Evolutionary conservation across 2,797 vertebrate genomes (phyloP), one percentile per base, ranked within the genome.

Genomic region (Acridotheres tristis): DNA sequence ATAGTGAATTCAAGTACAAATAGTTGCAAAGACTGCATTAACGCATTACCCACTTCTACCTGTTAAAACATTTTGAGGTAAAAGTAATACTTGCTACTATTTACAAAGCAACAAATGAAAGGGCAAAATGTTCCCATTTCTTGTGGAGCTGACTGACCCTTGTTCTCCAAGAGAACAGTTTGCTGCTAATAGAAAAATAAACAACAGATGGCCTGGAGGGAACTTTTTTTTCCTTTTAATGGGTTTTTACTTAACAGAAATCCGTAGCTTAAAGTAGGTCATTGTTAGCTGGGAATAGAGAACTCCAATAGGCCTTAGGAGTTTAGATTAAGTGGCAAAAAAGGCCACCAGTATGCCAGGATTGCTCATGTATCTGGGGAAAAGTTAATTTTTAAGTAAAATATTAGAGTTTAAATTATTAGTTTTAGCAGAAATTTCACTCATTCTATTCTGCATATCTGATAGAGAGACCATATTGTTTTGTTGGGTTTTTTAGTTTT

Each of bases 121-220:
- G 82, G 82, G 62, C 89, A 93, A 51, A 91, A 84, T 48, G 29
- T 78, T 83, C 81, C n/a, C 51, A 42, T 95, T 93, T 94, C 66
- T 85, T 75, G 55, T 40, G 82, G 65, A 96, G 87, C 58, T 62
- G 54, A 36, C 86, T 94, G 87, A 83, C 89, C 82, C 85, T 89
- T 89, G 51, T 45, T 92, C 87, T 96, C 54, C 42, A 95, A 85
- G 68, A 83, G 95, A 96, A 72, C 85, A 89, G 87, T 92, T 96
- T 94, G 85, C 72, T 85, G 85, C 69, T 96, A 96, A 96, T 78
- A 93, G 55, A 93, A 96, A 97, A 94, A 96, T 88, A 96, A 97
- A 96, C 90, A 97, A 94, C 96, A 96, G 94, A 96, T 96, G 92
- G 95, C 87, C 76, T 38, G 8, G 26, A 83, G 95, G 81, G 54